Percentiles rank a stretch among this genome's conserved stretches.
Evolutionary conservation across 2,113 vertebrate species (phyloP).

Genomic region (Hiodon tergisus): DNA sequence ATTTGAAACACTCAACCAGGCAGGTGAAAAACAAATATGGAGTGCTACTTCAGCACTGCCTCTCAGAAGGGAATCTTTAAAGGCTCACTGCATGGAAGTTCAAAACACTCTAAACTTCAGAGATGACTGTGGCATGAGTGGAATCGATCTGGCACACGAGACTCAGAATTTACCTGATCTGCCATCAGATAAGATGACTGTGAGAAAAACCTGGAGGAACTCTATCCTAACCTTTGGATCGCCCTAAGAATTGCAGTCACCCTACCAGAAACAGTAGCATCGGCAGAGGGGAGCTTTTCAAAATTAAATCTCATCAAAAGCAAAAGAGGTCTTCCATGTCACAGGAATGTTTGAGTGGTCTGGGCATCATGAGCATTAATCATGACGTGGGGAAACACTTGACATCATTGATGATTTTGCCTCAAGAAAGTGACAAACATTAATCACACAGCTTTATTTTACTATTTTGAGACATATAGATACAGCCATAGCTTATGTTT

Average conservation of each 20-base stretch:
- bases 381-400: neutral
- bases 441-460: too few relatives aligned
- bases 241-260: constrained; percentile 2
- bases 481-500: too few relatives aligned
- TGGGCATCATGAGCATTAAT: too few relatives aligned
- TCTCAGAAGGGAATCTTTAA: constrained; percentile 9
- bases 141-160: constrained; percentile 16
- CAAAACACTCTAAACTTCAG: constrained; percentile 16
- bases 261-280: neutral
- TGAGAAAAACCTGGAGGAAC: constrained; percentile 1
- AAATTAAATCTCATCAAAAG: neutral
- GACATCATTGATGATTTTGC: neutral
- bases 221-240: too few relatives aligned
- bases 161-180: constrained; percentile 19
- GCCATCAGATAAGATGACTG: constrained; percentile 18
- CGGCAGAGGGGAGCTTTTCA: constrained; percentile 3
- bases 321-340: too few relatives aligned
- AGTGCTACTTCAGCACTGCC: constrained; percentile 8
- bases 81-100: constrained; percentile 11
- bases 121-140: constrained; percentile 13
- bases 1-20: constrained; percentile 16
- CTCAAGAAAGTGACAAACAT: neutral
- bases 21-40: constrained; percentile 15
- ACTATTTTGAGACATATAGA: too few relatives aligned
- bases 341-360: too few relatives aligned